Evolutionary conservation across 2,888 invertebrate genomes (phyloP), one percentile per base, ranked within the genome.

Genomic region (Tuberolachnus salignus): DNA sequence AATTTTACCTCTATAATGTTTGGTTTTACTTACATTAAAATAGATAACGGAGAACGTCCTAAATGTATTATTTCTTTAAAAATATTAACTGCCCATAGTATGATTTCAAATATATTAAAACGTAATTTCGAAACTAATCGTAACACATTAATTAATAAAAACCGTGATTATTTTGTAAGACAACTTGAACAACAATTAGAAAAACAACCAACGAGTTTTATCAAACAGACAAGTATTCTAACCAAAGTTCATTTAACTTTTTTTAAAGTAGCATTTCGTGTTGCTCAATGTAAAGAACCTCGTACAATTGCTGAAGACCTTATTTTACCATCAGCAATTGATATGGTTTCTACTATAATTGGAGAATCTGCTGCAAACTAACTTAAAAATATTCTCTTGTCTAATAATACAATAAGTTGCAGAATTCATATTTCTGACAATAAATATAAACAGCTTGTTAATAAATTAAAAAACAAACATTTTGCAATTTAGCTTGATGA

Each of bases 271-370:
- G 46, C 13, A 46, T 46, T 46, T 46, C 10, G 13, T 13, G 10
- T 46, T n/a, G n/a, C n/a, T 19, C n/a, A n/a, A 53, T n/a, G 19
- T 9, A 19, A 82, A 82, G 82, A 83, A 80, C 81, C 82, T 61
- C 81, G 82, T 53, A 83, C 82, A 21, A 83, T 83, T 42, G 82
- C 82, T 70, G 82, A 82, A 75, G 61, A 81, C 59, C 82, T 83
- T 34, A 34, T 34, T 55, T 71, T 83, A 81, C 82, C 82, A 44
- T 82, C 82, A 81, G 82, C 82, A 78, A 26, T 82, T 49, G 82
- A 83, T 80, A 81, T 83, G 81, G 83, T 82, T 21, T 81, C 81
- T 19, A 82, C 82, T 81, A 82, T 83, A 81, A 70, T 82, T 14
- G 81, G 81, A 46, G 81, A 83, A 81, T 75, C 59, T 13, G 81